Base-by-base conservation (phyloP, 1,140 invertebrate species). In the Coptotermes formosanus region DNA sequence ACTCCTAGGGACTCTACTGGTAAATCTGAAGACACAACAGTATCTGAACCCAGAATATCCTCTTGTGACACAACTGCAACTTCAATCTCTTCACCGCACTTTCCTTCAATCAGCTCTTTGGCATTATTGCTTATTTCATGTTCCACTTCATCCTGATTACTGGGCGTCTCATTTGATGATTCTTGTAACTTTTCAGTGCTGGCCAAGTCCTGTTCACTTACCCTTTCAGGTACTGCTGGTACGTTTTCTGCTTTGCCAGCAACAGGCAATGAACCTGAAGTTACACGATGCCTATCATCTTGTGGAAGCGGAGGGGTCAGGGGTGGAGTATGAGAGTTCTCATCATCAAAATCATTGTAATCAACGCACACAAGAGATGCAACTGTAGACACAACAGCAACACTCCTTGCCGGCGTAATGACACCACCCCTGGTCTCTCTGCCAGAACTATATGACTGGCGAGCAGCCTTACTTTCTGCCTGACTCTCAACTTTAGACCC, bases 341-440 rank as follows among this genome's bases (percentile, higher is more conserved):
- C 93, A 88, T 94, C 94, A 87, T 94, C 94, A 82, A 93, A 93
- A 87, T 94, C 93, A 89, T 94, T 94, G 87, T 94, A 94, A 88
- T 94, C 94, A 0, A 91, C 91, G 87, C 93, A 93, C 0, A 94
- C 93, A 30, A 94, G 88, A 7, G 93, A 93, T 64, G 92, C 91
- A 30, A 93, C 92, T 89, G 93, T 94, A 8, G 91, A 91, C 59
- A 90, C 85, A 30, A 83, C 44, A n/a, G 25, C 59, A 45, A 85
- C 59, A 44, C 9, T 75, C 64, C 30, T 84, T 16, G 48, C 83
- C 7, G 85, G 75, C 48, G 64, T 82, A 23, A 85, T 69, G 21
- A 82, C 75, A 25, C 9, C 64, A 75, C 44, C 23, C 16, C 44
- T 55, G 9, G 25, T 85, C 25, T 85, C 83, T 30, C 64, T 75